Evolutionary conservation across 2,797 vertebrate genomes (phyloP), one percentile per base, ranked within the genome.

Genomic region (Sebastes alutus): DNA sequence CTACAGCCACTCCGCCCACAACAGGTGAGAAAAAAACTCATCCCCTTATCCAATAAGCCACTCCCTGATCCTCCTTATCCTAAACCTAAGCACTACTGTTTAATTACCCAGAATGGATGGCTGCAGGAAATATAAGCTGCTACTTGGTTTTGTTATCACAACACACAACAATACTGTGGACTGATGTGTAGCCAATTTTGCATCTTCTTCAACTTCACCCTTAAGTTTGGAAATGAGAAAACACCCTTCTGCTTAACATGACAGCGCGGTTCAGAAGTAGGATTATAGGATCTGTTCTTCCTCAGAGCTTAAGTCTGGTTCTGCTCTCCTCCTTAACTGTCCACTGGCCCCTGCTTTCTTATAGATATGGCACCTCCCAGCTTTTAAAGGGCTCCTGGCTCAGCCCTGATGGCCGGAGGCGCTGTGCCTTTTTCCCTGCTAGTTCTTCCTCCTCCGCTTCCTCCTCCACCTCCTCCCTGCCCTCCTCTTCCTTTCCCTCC

Each of bases 11-110:
- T 89, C 97, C 79, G 70, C 96, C 90, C 97, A 97, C 77, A 97
- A 89, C 97, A 97, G 98, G 98, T 99, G 93, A 97, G 97, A 71
- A 78, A 80, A 77, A 83, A 80, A 81, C 80, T 88, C 88, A 83
- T 75, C 81, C 71, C 25, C 70, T 92, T 81, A 94, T 91, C 85
- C 87, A 82, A 67, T 94, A 92, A 94, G 86, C 88, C 84, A 49
- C 87, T 83, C 78, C 85, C 86, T 92, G 83, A 94, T 93, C 92
- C 91, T 62, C 55, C 80, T 92, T 83, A 93, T 90, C 85, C 55
- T 35, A 18, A 55, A 86, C 84, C 81, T 84, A 82, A 92, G 83
- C 74, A 33, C 77, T 80, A 58, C 77, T 80, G 76, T 88, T 92
- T 92, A 88, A 93, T 92, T 84, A 88, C 74, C 77, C 71, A 64